Evolutionary conservation across 2,113 vertebrate genomes (phyloP).

Genomic region (Nothocercus julius): DNA sequence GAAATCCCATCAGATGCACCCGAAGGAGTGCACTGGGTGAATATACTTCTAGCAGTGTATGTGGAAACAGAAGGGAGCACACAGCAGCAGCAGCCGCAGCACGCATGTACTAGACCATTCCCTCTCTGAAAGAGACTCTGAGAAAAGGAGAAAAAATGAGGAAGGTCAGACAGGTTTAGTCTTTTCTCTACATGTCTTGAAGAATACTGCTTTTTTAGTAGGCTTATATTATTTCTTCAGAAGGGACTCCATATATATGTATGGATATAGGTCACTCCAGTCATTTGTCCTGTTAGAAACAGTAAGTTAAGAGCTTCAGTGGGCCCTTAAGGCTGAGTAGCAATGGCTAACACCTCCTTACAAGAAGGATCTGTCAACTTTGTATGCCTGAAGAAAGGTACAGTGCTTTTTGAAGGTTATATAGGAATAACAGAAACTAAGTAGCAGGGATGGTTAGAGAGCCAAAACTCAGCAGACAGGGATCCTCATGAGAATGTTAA

Average conservation of each 20-base stretch:
- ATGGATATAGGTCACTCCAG: not conserved
- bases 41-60: not conserved
- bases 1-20: not conserved
- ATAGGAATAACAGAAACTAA: not conserved
- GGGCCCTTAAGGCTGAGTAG: not conserved
- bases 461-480: too few species aligned
- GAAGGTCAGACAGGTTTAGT: not conserved
- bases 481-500: too few species aligned
- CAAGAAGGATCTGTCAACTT: not conserved
- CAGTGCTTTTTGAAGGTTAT: not conserved
- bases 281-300: not conserved
- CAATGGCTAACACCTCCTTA: not conserved
- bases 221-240: not conserved
- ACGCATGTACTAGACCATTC: not conserved
- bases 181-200: not conserved
- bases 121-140: accelerated
- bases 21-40: not conserved
- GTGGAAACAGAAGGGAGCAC: not conserved
- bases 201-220: not conserved
- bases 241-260: not conserved
- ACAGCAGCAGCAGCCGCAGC: not conserved
- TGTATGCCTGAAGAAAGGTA: not conserved
- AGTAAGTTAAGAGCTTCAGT: not conserved
- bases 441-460: too few species aligned
- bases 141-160: not conserved